phyloP scores from a whole-genome alignment of 2,797 vertebrate species.

The Ceryle rudis region DNA sequence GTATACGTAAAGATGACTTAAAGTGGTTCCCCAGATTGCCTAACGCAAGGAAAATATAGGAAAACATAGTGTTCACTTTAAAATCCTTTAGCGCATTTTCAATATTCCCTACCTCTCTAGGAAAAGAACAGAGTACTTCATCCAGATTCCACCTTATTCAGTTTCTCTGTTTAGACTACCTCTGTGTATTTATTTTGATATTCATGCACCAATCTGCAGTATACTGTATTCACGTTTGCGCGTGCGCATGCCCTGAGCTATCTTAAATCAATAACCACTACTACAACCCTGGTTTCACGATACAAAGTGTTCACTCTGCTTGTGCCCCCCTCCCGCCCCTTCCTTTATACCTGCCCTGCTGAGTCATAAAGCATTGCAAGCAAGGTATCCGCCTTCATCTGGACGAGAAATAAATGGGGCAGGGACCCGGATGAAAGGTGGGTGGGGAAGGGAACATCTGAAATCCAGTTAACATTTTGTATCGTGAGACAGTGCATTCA shows the following conservation, averaged over 20 bases:
- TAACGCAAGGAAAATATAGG: neutral
- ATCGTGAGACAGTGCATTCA: neutral
- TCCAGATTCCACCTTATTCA: neutral
- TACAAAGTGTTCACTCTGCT: neutral
- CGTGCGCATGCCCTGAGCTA: neutral
- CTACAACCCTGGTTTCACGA: neutral
- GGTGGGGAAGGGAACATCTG: neutral
- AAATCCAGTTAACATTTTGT: neutral
- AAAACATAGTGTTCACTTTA: neutral
- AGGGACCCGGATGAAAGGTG: neutral
- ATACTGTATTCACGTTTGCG: neutral
- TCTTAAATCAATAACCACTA: neutral
- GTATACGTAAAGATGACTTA: neutral
- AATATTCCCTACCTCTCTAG: neutral
- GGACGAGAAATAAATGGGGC: neutral
- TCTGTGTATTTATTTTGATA: neutral
- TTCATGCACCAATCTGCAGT: neutral
- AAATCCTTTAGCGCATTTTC: neutral
- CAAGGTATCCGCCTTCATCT: neutral
- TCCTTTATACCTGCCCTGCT: neutral
- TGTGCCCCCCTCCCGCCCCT: no score
- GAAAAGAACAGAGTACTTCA: neutral
- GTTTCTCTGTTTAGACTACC: neutral
- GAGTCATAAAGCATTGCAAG: neutral
- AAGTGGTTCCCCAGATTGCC: neutral